phyloP scores from a whole-genome alignment of 2,888 invertebrate species.

The Noctua comes region DNA sequence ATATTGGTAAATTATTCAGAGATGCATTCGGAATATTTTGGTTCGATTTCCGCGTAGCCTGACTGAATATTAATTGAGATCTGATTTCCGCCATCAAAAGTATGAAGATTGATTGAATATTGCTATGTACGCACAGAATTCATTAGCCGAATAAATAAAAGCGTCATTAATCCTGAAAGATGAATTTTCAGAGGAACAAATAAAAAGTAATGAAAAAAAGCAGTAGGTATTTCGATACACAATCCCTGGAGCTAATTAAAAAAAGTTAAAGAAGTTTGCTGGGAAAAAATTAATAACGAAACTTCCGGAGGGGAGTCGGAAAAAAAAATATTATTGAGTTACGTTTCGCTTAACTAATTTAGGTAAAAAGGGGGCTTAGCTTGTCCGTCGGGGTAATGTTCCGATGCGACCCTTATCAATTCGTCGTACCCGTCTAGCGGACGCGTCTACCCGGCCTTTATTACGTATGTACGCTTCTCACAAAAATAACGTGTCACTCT shows the following conservation, averaged over 20 bases:
- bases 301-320: constrained; percentile 45
- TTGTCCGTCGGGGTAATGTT: constrained; percentile 71
- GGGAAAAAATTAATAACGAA: constrained; percentile 55
- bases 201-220: constrained; percentile 48
- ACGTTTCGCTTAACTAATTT: constrained; percentile 67
- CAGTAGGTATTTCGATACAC: constrained; percentile 46
- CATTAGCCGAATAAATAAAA: constrained; percentile 47
- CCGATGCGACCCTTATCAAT: constrained; percentile 81
- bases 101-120: constrained; percentile 41
- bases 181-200: constrained; percentile 36
- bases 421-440: constrained; percentile 71
- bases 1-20: constrained; percentile 49
- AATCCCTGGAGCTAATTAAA: constrained; percentile 57
- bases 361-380: constrained; percentile 66
- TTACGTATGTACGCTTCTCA: constrained; percentile 65
- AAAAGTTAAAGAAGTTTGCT: constrained; percentile 57
- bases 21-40: constrained; percentile 45
- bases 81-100: constrained; percentile 26
- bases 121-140: constrained; percentile 27
- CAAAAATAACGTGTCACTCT: constrained; percentile 65
- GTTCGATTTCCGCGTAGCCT: constrained; percentile 20
- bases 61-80: constrained; percentile 40
- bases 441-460: constrained; percentile 70
- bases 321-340: constrained; percentile 57
- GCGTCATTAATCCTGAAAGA: constrained; percentile 48